These are phyloP conservation scores for Ochropleura leucogaster DNA, from an alignment of 2,888 invertebrate genomes.

Conservation along the genomic window DNA sequence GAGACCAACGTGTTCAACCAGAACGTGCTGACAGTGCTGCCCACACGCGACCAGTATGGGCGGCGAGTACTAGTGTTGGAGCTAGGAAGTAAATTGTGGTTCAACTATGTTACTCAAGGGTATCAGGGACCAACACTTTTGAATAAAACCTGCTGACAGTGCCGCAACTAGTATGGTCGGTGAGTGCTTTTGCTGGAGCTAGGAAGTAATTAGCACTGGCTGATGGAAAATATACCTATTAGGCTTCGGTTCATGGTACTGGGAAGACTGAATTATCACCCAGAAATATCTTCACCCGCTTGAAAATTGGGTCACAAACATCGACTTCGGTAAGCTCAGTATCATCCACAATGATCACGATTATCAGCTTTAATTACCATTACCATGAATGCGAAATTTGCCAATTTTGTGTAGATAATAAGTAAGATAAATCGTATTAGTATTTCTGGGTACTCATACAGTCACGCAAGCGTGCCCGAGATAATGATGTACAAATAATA, in stretches of 20 bases:
- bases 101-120: neutral
- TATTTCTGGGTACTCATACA: slow-evolving; percentile 53
- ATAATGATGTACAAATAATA: slow-evolving; percentile 64
- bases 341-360: slow-evolving; percentile 2
- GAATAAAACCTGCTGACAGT: slow-evolving; percentile 94
- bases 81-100: slow-evolving; percentile 74
- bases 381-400: slow-evolving; percentile 12
- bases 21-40: slow-evolving; percentile 94
- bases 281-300: neutral
- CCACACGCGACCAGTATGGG: slow-evolving; percentile 94
- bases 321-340: neutral
- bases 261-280: slow-evolving; percentile 72
- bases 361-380: slow-evolving; percentile 25
- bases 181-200: slow-evolving; percentile 92
- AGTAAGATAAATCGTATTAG: slow-evolving; percentile 42
- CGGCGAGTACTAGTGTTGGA: slow-evolving; percentile 92
- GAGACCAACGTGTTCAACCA: slow-evolving; percentile 94
- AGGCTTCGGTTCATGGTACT: slow-evolving; percentile 65
- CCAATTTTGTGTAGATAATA: slow-evolving; percentile 34
- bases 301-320: neutral
- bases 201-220: slow-evolving; percentile 12
- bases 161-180: slow-evolving; percentile 94
- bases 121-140: slow-evolving; percentile 93
- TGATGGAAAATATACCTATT: neutral
- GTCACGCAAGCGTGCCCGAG: slow-evolving; percentile 58